A percentile compares a stretch with the other conserved stretches of the same genome.
phyloP scores from a whole-genome alignment of 2,888 invertebrate species.

The Spisula subtruncata region DNA sequence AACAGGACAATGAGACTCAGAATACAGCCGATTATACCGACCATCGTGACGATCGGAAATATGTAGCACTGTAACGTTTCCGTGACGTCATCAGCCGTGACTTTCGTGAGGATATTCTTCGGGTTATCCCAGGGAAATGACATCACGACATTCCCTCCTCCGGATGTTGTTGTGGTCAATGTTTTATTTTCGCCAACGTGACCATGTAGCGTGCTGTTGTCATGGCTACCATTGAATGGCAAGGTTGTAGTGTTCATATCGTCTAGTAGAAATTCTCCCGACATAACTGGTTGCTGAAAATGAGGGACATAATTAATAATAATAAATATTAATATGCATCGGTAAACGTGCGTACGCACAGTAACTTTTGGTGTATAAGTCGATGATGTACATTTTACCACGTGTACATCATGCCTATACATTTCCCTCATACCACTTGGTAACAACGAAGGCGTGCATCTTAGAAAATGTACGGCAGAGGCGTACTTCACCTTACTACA shows the following conservation, averaged over 20 bases:
- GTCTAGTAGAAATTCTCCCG: not conserved
- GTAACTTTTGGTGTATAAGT: too few relatives aligned
- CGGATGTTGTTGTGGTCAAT: not conserved
- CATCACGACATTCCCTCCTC: not conserved
- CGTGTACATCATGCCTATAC: too few relatives aligned
- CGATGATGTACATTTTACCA: too few relatives aligned
- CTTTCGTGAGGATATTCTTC: conserved; percentile 65
- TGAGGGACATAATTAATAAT: too few relatives aligned
- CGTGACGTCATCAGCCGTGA: conserved; percentile 59
- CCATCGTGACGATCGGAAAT: conserved; percentile 68
- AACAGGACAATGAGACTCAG: conserved; percentile 67
- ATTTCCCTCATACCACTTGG: too few relatives aligned
- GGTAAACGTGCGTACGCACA: too few relatives aligned
- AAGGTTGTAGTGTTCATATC: not conserved
- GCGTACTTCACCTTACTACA: too few relatives aligned
- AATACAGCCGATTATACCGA: conserved; percentile 66
- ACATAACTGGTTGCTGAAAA: not conserved
- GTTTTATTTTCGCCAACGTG: not conserved
- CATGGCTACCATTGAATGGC: not conserved
- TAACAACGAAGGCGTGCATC: too few relatives aligned
- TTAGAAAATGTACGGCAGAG: too few relatives aligned
- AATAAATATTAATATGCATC: too few relatives aligned
- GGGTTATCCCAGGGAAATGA: conserved; percentile 56
- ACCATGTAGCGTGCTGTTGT: not conserved
- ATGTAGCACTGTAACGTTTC: conserved; percentile 68